phyloP scores from a whole-genome alignment of 2,888 invertebrate genomes.

The Branchipolynoe longqiensis region DNA sequence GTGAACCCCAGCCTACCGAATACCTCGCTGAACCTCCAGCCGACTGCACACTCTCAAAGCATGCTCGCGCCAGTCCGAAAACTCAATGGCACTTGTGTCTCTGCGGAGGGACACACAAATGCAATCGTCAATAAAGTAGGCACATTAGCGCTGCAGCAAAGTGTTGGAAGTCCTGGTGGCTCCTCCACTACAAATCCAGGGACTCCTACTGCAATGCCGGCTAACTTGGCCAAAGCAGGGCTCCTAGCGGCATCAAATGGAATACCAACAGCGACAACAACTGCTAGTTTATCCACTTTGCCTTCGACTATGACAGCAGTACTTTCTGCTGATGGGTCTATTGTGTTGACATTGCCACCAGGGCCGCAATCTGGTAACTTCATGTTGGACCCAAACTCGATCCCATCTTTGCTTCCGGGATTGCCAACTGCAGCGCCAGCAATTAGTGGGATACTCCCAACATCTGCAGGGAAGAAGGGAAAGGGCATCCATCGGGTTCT shows the following conservation, averaged over 20 bases:
- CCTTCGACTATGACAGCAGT: slow-evolving; percentile 63
- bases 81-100: background rate
- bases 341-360: slow-evolving; percentile 75
- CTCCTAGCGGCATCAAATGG: background rate
- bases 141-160: background rate
- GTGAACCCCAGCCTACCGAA: background rate
- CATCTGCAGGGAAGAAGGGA: slow-evolving; percentile 8
- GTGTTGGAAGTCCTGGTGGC: background rate
- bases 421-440: background rate
- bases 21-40: background rate
- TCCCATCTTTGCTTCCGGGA: slow-evolving; percentile 47
- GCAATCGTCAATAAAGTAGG: background rate
- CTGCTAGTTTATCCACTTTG: background rate
- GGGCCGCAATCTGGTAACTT: slow-evolving; percentile 62
- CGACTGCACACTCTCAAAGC: background rate
- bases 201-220: background rate
- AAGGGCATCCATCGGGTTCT: slow-evolving; percentile 65
- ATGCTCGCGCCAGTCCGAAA: too few relatives aligned
- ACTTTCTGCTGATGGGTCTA: slow-evolving; percentile 72
- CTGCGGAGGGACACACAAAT: background rate
- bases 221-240: background rate
- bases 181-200: slow-evolving; percentile 4
- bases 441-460: background rate
- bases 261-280: background rate
- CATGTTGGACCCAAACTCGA: slow-evolving; percentile 54